Evolutionary conservation across 2,888 invertebrate genomes (phyloP), one percentile per base, ranked within the genome.

Genomic region (Nematopogon swammerdamellus): DNA sequence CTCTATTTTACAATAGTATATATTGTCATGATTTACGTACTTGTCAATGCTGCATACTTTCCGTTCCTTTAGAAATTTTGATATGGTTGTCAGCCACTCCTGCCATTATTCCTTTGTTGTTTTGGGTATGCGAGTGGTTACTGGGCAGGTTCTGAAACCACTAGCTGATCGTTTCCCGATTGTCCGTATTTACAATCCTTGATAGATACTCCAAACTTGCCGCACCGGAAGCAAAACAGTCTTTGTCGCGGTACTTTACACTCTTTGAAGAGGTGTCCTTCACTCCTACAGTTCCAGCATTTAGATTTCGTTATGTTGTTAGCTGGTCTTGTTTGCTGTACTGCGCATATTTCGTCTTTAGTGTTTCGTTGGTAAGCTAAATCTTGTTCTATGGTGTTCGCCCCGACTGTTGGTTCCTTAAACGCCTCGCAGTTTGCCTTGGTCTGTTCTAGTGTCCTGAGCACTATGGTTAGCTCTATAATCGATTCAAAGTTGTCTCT

Each of bases 231-330:
- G 44, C 57, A 57, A 48, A 57, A 57, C 8, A 53, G 14, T 2
- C 49, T 50, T 49, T 52, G 54, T 30, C 48, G 49, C 10, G 50
- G 49, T 2, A 50, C 5, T n/a, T n/a, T 17, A 44, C 55, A 56
- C 14, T 50, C 47, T 4, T 36, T 43, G 20, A 51, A 51, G 3
- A 45, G 10, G 30, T 56, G 55, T 2, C 57, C 56, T 2, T 11
- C 20, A 44, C 50, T 47, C 1, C 55, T 49, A 46, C 55, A 55
- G 17, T 53, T 51, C 55, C 55, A 55, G 44, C 57, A 57, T 20
- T 36, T 44, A 17, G 6, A 42, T 11, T 4, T 17, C 5, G 47
- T 10, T 30, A 18, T 18, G 25, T 25, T 6, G 25, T 25, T 25
- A 25, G 25, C 25, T 25, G 25, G 25, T 25, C 25, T 25, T 8